Base-by-base conservation (phyloP, 2,113 vertebrate species). In the Grammomys surdaster region DNA sequence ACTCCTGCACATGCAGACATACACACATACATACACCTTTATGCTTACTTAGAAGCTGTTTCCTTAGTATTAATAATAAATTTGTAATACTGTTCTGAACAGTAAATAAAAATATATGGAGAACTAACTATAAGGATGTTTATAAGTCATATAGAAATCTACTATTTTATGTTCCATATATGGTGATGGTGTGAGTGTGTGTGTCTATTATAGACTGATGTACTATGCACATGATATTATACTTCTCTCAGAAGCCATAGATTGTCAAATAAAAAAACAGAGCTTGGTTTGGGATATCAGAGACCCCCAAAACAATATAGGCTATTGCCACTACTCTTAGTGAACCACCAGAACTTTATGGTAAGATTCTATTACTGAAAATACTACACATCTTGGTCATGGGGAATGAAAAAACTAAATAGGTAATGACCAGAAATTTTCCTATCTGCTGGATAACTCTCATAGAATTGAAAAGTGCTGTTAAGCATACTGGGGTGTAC, bases 31-130 rank as follows among this genome's bases (percentile, higher is more conserved):
- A 84, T 22, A 58, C 51, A 14, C 22, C n/a, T 43, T 60, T 43
- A 82, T 40, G 2, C 26, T 80, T 51, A 43, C n/a, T 88, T 72
- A 81, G 54, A 89, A 67, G 20, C n/a, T 94, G 36, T 84, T 92
- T 94, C 43, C 72, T 95, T 93, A 78, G 33, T 28, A 96, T 58
- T 80, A 70, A 85, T 67, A 65, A 10, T 76, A 24, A 88, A 26
- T 76, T 70, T 82, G 13, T 56, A 92, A 40, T 95, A 87, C 54
- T 88, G 6, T 92, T 88, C 40, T 78, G 12, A 89, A 89, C 33
- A 91, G 26, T 78, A 46, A 63, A 86, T 88, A 85, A 78, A 84
- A 88, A 46, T 86, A 63, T 63, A 63, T 43, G 7, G 36, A 58
- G 43, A 43, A 43, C 33, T 58, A 58, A 58, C 54, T 60, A 5